phyloP scores from a whole-genome alignment of 35 echinoderm and acorn worm species.

The Stichopus chloronotus region DNA sequence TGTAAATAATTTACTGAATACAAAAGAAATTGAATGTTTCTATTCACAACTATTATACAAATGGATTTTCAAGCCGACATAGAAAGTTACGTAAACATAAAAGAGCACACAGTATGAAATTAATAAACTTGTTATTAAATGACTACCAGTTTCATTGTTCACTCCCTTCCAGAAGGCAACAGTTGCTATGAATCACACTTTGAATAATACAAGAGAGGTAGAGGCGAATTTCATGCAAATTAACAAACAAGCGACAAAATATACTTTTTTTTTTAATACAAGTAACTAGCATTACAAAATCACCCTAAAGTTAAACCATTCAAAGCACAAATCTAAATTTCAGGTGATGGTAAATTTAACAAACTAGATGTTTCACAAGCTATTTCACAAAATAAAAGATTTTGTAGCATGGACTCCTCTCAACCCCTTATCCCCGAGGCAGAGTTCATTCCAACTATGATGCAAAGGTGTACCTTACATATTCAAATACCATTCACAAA shows the following conservation, averaged over 20 bases:
- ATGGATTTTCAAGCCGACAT: background rate
- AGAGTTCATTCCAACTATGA: too few relatives aligned
- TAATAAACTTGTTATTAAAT: background rate
- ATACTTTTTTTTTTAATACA: too few relatives aligned
- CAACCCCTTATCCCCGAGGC: too few relatives aligned
- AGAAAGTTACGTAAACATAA: background rate
- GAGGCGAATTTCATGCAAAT: background rate
- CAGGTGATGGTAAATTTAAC: too few relatives aligned
- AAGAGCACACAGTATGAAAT: background rate
- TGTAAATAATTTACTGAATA: constrained; percentile 46
- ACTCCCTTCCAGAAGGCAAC: background rate
- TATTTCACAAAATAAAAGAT: too few relatives aligned
- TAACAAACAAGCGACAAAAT: background rate
- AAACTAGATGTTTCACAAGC: too few relatives aligned
- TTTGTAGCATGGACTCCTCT: too few relatives aligned
- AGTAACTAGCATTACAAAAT: too few relatives aligned
- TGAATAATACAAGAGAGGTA: background rate
- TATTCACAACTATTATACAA: constrained; percentile 17
- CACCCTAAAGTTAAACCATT: too few relatives aligned
- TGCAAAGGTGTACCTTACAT: too few relatives aligned
- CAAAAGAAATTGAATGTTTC: constrained; percentile 9
- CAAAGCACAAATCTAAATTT: too few relatives aligned
- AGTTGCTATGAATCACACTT: background rate
- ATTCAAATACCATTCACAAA: too few relatives aligned
- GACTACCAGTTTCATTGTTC: background rate